phyloP scores from a whole-genome alignment of 1,140 invertebrate genomes.

The Trachelipus rathkii region DNA sequence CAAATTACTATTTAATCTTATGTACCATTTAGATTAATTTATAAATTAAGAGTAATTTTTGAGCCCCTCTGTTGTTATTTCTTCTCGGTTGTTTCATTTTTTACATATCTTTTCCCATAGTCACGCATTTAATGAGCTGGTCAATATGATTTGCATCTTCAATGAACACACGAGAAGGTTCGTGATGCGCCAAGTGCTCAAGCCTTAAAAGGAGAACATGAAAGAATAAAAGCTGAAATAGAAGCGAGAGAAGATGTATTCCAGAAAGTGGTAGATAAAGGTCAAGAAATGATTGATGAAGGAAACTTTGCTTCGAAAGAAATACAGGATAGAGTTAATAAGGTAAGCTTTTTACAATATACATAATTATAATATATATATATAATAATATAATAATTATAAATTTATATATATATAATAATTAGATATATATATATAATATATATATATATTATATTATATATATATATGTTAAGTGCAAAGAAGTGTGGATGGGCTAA shows the following conservation, averaged over 20 bases:
- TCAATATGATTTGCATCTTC: constrained; percentile 68
- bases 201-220: constrained; percentile 80
- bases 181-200: constrained; percentile 82
- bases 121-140: constrained; percentile 85
- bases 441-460: too few relatives aligned
- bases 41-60: neutral
- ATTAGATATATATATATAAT: too few relatives aligned
- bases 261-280: constrained; percentile 68
- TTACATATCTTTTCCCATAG: constrained; percentile 50
- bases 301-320: constrained; percentile 71
- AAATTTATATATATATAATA: too few relatives aligned
- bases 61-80: neutral
- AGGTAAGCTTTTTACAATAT: constrained; percentile 23
- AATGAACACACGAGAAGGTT: constrained; percentile 79
- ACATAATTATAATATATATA: too few relatives aligned
- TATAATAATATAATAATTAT: too few relatives aligned
- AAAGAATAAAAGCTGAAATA: constrained; percentile 87
- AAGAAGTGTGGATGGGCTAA: too few relatives aligned
- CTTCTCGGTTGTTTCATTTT: neutral
- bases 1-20: neutral
- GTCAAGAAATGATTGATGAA: constrained; percentile 75
- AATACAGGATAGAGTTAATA: constrained; percentile 39
- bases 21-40: neutral
- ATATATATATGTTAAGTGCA: too few relatives aligned
- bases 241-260: constrained; percentile 88